Conservation (phyloP, 2,888 invertebrate species). For the Terebella lapidaria region DNA sequence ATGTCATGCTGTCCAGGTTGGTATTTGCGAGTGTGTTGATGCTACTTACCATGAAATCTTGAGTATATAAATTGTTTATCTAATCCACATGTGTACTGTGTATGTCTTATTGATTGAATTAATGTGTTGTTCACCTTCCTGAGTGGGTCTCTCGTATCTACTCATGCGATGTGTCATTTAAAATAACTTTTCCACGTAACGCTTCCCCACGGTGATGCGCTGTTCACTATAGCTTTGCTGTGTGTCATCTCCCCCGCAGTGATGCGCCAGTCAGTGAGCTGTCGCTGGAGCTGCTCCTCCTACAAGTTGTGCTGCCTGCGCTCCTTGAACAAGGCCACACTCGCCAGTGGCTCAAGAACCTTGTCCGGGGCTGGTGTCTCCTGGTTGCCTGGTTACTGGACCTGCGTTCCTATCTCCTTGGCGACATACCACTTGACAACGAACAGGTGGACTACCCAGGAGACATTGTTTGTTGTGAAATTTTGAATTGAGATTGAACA, state of each 20-base stretch:
- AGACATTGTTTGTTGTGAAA: background rate
- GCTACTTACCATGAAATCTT: background rate
- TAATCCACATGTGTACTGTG: too few species aligned
- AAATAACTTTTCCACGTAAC: too few species aligned
- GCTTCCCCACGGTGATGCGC: too few species aligned
- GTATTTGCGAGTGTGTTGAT: conserved; percentile 1
- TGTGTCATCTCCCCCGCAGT: conserved; percentile 58
- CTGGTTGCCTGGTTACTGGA: conserved; percentile 71
- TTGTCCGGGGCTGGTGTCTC: conserved; percentile 62
- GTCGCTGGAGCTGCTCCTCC: conserved; percentile 77
- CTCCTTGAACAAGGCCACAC: conserved; percentile 97
- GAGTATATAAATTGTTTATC: too few species aligned
- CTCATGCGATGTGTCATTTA: too few species aligned
- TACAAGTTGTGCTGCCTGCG: conserved; percentile 90
- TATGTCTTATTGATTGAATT: too few species aligned
- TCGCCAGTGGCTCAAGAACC: conserved; percentile 83
- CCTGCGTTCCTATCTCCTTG: conserved; percentile 82
- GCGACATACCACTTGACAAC: conserved; percentile 58
- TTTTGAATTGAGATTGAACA: too few species aligned
- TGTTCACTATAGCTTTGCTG: too few species aligned
- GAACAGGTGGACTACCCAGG: conserved; percentile 1
- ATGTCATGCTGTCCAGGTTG: conserved; percentile 65
- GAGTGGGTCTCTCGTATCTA: too few species aligned
- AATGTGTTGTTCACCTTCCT: too few species aligned
- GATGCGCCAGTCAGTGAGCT: conserved; percentile 78